Evolutionary conservation across 2,888 invertebrate species (phyloP).

Genomic region (Merodon equestris): DNA sequence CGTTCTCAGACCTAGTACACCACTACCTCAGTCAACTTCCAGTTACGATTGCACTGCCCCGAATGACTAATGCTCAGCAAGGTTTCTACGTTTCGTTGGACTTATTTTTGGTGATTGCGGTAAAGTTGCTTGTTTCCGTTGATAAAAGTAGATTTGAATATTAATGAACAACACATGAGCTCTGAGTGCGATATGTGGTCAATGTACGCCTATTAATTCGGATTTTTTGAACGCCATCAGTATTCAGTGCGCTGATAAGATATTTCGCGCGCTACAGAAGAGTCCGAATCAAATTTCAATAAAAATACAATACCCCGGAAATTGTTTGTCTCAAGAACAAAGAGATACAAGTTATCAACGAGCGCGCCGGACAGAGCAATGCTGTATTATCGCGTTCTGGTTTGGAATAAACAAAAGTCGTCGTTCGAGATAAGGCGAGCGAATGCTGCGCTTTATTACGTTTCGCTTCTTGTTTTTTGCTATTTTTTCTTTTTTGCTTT

Average conservation of each 20-base stretch:
- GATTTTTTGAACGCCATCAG: conserved; percentile 22
- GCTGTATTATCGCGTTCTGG: conserved; percentile 27
- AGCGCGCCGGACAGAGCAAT: conserved; percentile 18
- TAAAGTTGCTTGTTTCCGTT: conserved; percentile 10
- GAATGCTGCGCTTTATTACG: conserved; percentile 14
- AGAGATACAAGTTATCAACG: conserved; percentile 31
- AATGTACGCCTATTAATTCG: conserved; percentile 52
- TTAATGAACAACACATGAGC: conserved; percentile 7
- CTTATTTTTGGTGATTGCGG: no score
- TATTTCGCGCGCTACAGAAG: conserved; percentile 1
- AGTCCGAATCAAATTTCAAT: not conserved
- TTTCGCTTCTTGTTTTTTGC: no score
- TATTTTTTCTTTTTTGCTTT: conserved; percentile 2
- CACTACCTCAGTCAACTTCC: not conserved
- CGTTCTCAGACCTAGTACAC: conserved; percentile 28
- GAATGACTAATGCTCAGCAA: conserved; percentile 16
- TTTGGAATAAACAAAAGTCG: conserved; percentile 32
- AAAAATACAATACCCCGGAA: conserved; percentile 30
- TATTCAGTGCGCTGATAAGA: conserved; percentile 12
- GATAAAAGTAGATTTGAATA: conserved; percentile 21
- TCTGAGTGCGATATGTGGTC: conserved; percentile 41
- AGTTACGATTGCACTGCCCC: not conserved
- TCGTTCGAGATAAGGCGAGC: conserved; percentile 36
- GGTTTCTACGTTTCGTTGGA: not conserved
- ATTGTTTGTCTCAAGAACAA: conserved; percentile 31